Percentiles rank a stretch among this genome's conserved stretches.
These are phyloP conservation scores for Gadus macrocephalus DNA, from an alignment of 2,113 vertebrate genomes.

Conservation along the genomic window DNA sequence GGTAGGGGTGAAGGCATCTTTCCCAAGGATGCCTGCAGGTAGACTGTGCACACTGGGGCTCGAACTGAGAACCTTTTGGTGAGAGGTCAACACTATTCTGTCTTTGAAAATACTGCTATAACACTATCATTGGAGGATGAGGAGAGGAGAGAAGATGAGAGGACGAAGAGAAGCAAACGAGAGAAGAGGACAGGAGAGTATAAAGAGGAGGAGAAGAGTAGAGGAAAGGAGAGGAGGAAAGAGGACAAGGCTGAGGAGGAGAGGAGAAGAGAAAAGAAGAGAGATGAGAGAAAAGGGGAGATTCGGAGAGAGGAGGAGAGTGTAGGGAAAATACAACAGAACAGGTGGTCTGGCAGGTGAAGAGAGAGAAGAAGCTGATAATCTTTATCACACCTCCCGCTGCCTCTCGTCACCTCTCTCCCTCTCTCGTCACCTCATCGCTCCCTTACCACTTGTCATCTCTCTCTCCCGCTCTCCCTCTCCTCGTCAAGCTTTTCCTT, in stretches of 20 bases:
- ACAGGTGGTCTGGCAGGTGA: slow-evolving; percentile 42
- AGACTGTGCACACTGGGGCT: no score
- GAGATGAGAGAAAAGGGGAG: no score
- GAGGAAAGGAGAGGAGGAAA: background rate
- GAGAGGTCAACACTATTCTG: no score
- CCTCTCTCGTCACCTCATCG: background rate
- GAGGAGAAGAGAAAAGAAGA: background rate
- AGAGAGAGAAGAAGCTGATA: slow-evolving; percentile 41
- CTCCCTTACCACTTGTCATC: background rate
- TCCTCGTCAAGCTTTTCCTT: slow-evolving; percentile 6
- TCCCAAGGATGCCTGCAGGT: no score
- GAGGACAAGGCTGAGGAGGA: background rate
- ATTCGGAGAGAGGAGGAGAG: background rate
- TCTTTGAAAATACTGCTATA: no score
- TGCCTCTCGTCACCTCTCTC: background rate
- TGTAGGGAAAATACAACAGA: background rate
- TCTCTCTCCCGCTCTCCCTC: background rate
- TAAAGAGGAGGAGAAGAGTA: background rate
- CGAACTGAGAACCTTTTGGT: no score
- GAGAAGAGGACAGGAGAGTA: background rate
- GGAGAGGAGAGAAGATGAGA: background rate
- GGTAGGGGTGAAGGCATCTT: no score
- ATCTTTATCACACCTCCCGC: slow-evolving; percentile 41
- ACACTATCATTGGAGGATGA: background rate
- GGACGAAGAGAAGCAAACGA: background rate